Evolutionary conservation across 2,888 invertebrate species (phyloP).

Genomic region (Rapana venosa): DNA sequence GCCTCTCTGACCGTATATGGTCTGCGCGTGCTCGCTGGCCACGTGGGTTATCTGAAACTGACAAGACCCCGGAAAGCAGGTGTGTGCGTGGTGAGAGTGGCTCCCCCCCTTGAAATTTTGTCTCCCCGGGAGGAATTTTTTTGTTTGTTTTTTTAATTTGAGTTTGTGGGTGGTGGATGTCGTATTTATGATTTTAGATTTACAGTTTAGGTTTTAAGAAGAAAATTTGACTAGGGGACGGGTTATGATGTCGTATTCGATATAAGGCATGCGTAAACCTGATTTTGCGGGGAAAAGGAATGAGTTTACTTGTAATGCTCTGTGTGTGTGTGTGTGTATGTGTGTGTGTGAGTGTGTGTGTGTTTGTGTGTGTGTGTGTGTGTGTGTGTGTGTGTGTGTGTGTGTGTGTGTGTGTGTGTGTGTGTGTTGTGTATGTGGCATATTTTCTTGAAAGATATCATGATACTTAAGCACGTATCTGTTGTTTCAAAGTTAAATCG

Average conservation of each 20-base stretch:
- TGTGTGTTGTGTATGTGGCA: too few relatives aligned
- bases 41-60: conserved; percentile 19
- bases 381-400: too few relatives aligned
- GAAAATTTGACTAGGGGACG: too few relatives aligned
- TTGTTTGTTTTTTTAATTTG: not conserved
- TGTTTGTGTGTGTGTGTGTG: too few relatives aligned
- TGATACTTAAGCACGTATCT: too few relatives aligned
- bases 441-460: too few relatives aligned
- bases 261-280: too few relatives aligned
- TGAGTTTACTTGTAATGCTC: not conserved
- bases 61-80: not conserved
- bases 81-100: not conserved
- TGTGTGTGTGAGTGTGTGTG: not conserved
- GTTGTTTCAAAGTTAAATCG: too few relatives aligned
- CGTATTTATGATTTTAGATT: not conserved
- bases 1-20: conserved; percentile 31
- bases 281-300: not conserved
- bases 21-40: not conserved
- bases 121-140: not conserved
- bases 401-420: too few relatives aligned
- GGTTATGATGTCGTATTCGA: too few relatives aligned
- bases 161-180: not conserved
- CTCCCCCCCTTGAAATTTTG: not conserved
- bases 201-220: not conserved
- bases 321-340: not conserved